Percentiles rank a stretch among this genome's conserved stretches.
These are phyloP conservation scores for Nymphalis urticae DNA, from an alignment of 2,888 invertebrate species.

Conservation along the genomic window DNA sequence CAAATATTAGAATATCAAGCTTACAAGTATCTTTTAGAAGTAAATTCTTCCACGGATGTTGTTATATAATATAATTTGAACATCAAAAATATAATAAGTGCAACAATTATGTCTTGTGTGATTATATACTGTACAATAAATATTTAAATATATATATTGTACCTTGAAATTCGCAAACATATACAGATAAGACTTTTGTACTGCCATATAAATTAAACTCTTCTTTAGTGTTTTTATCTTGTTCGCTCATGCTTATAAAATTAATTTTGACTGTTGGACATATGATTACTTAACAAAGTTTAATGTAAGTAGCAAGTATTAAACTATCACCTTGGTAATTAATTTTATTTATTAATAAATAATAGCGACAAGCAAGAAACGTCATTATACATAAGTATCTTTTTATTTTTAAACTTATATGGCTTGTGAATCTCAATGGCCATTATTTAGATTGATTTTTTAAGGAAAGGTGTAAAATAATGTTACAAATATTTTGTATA, in stretches of 20 bases:
- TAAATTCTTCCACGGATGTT: no score
- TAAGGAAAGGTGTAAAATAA: no score
- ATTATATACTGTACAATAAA: background rate
- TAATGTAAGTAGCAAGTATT: conserved; percentile 28
- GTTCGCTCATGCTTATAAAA: conserved; percentile 25
- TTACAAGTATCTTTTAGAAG: no score
- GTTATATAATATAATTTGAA: no score
- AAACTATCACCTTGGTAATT: conserved; percentile 54
- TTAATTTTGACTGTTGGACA: background rate
- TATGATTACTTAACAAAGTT: background rate
- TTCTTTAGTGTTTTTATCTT: conserved; percentile 22
- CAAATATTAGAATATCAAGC: no score
- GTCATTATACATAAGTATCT: background rate
- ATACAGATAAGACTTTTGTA: conserved; percentile 25
- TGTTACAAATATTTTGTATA: no score
- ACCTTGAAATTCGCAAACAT: conserved; percentile 35
- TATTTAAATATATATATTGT: conserved; percentile 8
- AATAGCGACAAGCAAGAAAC: conserved; percentile 14
- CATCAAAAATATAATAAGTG: background rate
- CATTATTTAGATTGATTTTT: conserved; percentile 12
- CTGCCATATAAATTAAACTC: conserved; percentile 17
- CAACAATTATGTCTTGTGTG: background rate
- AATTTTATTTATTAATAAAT: conserved; percentile 48
- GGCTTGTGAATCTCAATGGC: conserved; percentile 39
- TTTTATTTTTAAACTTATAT: background rate